Percentiles rank a stretch among this genome's conserved stretches.
Conservation (phyloP, 2,113 vertebrate species). For the Entomyzon cyanotis region DNA sequence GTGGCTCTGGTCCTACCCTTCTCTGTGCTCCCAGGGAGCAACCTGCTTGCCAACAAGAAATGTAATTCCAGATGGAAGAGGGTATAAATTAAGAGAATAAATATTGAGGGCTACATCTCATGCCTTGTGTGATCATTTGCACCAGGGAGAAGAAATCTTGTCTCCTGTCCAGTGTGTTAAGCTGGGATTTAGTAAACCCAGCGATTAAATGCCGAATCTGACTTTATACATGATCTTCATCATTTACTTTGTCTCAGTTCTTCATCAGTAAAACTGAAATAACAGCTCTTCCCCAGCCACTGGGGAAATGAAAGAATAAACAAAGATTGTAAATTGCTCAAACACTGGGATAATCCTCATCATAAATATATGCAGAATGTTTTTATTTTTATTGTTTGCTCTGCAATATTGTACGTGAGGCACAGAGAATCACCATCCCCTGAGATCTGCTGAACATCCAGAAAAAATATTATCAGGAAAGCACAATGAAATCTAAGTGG, state of each 20-base stretch:
- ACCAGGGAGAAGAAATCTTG: not conserved
- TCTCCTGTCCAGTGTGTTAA: not conserved
- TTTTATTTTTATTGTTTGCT: slow-evolving; percentile 53
- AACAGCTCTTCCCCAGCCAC: not conserved
- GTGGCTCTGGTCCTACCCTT: not conserved
- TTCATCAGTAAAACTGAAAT: not conserved
- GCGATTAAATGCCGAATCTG: not conserved
- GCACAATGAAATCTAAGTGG: slow-evolving; percentile 6
- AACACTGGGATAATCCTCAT: slow-evolving; percentile 29
- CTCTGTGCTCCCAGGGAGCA: not conserved
- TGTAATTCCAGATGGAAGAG: not conserved
- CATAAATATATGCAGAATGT: slow-evolving; percentile 57
- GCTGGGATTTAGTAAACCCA: not conserved
- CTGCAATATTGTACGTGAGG: not conserved
- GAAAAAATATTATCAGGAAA: slow-evolving; percentile 14
- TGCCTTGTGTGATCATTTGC: not conserved
- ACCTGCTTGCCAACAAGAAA: not conserved
- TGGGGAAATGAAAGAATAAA: slow-evolving; percentile 51
- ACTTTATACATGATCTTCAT: not conserved
- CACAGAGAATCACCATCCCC: not conserved
- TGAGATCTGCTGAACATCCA: not conserved
- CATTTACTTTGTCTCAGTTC: not conserved
- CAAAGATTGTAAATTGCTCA: slow-evolving; percentile 40
- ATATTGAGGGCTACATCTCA: not conserved
- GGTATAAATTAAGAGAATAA: not conserved